Conservation (phyloP, 2,113 vertebrate species). For the Pantherophis guttatus region DNA sequence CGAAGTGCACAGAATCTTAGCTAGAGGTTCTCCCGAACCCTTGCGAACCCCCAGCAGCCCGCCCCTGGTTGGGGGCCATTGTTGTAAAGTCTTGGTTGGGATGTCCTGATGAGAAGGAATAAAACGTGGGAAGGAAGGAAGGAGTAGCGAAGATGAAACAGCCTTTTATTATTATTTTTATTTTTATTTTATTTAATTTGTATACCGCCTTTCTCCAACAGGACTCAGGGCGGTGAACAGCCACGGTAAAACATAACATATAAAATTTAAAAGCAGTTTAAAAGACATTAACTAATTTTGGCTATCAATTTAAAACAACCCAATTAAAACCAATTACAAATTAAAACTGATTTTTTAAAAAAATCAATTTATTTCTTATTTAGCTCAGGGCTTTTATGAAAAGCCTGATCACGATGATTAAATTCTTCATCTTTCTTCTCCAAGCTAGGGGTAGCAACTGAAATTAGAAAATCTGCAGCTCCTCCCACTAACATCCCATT, state of each 20-base stretch:
- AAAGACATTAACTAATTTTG: too few species aligned
- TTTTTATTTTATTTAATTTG: too few species aligned
- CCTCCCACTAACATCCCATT: background rate
- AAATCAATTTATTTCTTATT: background rate
- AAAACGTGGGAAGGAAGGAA: background rate
- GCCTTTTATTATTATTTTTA: background rate
- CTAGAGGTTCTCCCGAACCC: too few species aligned
- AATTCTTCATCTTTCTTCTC: background rate
- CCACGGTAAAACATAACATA: too few species aligned
- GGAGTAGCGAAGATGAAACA: background rate
- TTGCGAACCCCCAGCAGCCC: too few species aligned
- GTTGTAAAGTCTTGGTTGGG: slow-evolving; percentile 14
- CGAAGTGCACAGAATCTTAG: too few species aligned
- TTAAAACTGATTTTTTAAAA: background rate
- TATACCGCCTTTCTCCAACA: too few species aligned
- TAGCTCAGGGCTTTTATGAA: background rate
- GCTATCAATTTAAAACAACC: too few species aligned
- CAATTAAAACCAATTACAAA: too few species aligned
- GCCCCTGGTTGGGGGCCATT: too few species aligned
- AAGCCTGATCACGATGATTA: background rate
- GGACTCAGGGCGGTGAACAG: too few species aligned
- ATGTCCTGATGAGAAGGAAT: slow-evolving; percentile 5
- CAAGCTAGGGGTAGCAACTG: background rate
- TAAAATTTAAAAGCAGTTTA: too few species aligned
- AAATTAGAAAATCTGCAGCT: background rate